A percentile compares a stretch with the other conserved stretches of the same genome.
These are phyloP conservation scores for Semotilus atromaculatus DNA, from an alignment of 2,797 vertebrate species.

Conservation along the genomic window DNA sequence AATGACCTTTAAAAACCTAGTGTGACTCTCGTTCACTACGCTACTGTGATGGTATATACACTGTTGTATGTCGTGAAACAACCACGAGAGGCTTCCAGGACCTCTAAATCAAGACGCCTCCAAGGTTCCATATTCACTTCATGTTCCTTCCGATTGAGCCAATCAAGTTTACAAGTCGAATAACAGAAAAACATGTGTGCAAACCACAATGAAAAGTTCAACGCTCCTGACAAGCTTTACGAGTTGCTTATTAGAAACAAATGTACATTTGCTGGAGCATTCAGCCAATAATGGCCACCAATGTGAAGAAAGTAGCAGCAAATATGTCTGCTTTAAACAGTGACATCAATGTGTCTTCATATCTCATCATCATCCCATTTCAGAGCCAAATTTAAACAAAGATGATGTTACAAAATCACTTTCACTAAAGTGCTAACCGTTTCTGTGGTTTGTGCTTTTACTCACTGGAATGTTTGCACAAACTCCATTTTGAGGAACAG, in stretches of 20 bases:
- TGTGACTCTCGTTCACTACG: slow-evolving; percentile 27
- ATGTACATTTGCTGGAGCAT: slow-evolving; percentile 50
- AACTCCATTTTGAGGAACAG: neutral
- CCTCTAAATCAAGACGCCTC: slow-evolving; percentile 43
- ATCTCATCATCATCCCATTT: slow-evolving; percentile 5
- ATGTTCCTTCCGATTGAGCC: slow-evolving; percentile 53
- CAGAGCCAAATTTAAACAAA: slow-evolving; percentile 29
- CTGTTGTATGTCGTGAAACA: neutral
- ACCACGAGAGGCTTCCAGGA: slow-evolving; percentile 28
- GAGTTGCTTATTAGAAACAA: slow-evolving; percentile 65
- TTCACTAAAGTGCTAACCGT: neutral
- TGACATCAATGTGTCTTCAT: slow-evolving; percentile 37
- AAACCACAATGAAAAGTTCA: slow-evolving; percentile 44
- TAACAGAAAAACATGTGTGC: slow-evolving; percentile 64
- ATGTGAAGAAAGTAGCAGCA: slow-evolving; percentile 13
- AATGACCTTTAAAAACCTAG: slow-evolving; percentile 18
- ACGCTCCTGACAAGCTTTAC: slow-evolving; percentile 57
- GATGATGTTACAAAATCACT: neutral
- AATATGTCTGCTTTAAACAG: slow-evolving; percentile 20
- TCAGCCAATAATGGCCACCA: slow-evolving; percentile 26
- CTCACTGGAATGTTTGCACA: neutral
- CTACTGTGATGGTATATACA: slow-evolving; percentile 21
- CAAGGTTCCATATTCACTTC: slow-evolving; percentile 53
- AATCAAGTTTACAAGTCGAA: slow-evolving; percentile 57
- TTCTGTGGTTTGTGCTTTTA: neutral